Evolutionary conservation across 1,140 invertebrate species (phyloP), one percentile per base, ranked within the genome.

Genomic region (Trichoplusia ni): DNA sequence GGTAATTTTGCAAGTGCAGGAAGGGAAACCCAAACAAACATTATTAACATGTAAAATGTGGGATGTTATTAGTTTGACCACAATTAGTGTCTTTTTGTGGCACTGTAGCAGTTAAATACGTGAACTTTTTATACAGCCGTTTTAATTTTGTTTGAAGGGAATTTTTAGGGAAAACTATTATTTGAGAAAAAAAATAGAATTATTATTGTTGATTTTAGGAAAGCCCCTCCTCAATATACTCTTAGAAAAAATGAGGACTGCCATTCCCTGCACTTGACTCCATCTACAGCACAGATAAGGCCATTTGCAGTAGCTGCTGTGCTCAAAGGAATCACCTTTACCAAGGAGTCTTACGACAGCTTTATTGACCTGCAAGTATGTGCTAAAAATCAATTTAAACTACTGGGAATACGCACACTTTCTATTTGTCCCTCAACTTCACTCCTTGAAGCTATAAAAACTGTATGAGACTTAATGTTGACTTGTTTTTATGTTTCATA

Each of bases 261-360:
- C 31, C 91, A 96, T 77, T 93, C 92, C 42, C 89, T 97, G 21
- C 93, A 94, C 71, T 93, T 97, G 67, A 93, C 93, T 61, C 92
- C 94, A 4, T 90, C 93, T 29, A 96, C 93, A 7, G 90, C 92
- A 18, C 84, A 93, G 85, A 94, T 99, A 42, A 93, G 99, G 72
- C 97, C 96, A 7, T 95, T 93, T 92, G 94, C 96, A 51, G 98
- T 99, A 9, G 97, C 95, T 42, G 99, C 98, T 27, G 93, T 99
- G 68, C 92, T 99, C 14, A 93, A 97, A 73, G 94, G 97, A 80
- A 91, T 99, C 4, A 95, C 92, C 13, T 96, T 99, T 68, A 97
- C 94, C 25, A 91, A 95, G 84, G 95, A 95, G 59, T 93, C 93
- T 0, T 98, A 98, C 82, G 94, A 97, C 63, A 97, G 95, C 82